Evolutionary conservation across 2,797 vertebrate species (phyloP).

Genomic region (Periparus ater): DNA sequence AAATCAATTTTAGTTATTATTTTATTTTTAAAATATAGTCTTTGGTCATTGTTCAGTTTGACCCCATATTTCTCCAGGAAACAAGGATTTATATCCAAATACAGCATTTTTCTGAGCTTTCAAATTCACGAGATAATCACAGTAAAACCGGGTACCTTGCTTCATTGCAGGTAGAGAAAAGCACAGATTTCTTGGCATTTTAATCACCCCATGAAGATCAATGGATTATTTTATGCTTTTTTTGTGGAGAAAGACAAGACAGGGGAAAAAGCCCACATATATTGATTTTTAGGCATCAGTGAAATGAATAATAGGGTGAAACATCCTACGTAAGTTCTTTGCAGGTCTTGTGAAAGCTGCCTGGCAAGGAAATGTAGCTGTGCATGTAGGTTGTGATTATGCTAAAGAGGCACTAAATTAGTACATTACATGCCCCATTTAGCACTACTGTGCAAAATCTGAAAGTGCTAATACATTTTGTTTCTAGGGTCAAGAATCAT

Average conservation of each 20-base stretch:
- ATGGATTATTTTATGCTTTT: slow-evolving; percentile 26
- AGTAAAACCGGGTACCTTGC: background rate
- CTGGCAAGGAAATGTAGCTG: slow-evolving; percentile 41
- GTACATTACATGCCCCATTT: slow-evolving; percentile 79
- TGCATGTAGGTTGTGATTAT: slow-evolving; percentile 67
- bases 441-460: slow-evolving; percentile 75
- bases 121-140: background rate
- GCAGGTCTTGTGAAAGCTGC: slow-evolving; percentile 52
- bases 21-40: background rate
- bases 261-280: background rate
- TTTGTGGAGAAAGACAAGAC: background rate
- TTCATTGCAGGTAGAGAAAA: background rate
- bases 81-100: background rate
- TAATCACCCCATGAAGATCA: slow-evolving; percentile 18
- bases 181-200: background rate
- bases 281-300: slow-evolving; percentile 44
- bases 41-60: background rate
- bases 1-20: background rate
- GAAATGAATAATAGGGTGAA: slow-evolving; percentile 42
- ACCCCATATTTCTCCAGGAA: background rate
- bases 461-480: slow-evolving; percentile 80
- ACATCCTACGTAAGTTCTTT: slow-evolving; percentile 45
- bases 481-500: slow-evolving; percentile 79
- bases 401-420: slow-evolving; percentile 80
- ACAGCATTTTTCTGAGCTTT: background rate